Base-by-base conservation (phyloP, 2,797 vertebrate genomes). In the Bucorvus abyssinicus region DNA sequence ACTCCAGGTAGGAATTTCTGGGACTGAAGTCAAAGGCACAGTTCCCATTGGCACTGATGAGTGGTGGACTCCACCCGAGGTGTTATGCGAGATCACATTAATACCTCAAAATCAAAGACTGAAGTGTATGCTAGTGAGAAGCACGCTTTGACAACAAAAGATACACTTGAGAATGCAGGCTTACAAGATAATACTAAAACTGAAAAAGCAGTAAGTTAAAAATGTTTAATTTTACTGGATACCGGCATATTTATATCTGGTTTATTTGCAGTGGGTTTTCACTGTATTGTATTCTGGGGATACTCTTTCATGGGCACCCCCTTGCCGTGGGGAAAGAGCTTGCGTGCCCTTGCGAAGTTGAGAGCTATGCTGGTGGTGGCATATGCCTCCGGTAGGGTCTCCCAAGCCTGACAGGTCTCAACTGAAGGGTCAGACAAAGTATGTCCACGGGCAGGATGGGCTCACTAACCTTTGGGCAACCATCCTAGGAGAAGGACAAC, bases 1-100 rank as follows among this genome's bases (percentile, higher is more conserved):
- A 21, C 13, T 80, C 36, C 64, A 80, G 23, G n/a, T 20, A 36
- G 32, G 32, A 82, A 64, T 76, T 86, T 88, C 55, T 83, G 38
- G 14, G 22, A 32, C 32, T 69, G n/a, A 83, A 85, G 45, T 60
- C 57, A 75, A 40, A 21, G 49, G 16, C 14, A 47, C 8, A 64
- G 2, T 68, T n/a, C 10, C 6, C 27, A 10, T 22, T 68, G 77
- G 32, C 18, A 47, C 13, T 16, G 29, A 40, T 36, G 10, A 14
- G 16, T 44, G 16, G 49, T 44, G 15, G 40, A 71, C 22, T 60
- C 50, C 12, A 47, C 6, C 19, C 0, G 0, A 32, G 13, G 34
- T 2, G 0, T 53, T 65, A 74, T 0, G 2, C 13, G 32, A 76
- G 15, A 40, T 45, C 27, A 56, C 23, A 20, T 9, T 7, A 52